Evolutionary conservation across 2,888 invertebrate species (phyloP), one percentile per base, ranked within the genome.

Genomic region (Cheilosia soror): DNA sequence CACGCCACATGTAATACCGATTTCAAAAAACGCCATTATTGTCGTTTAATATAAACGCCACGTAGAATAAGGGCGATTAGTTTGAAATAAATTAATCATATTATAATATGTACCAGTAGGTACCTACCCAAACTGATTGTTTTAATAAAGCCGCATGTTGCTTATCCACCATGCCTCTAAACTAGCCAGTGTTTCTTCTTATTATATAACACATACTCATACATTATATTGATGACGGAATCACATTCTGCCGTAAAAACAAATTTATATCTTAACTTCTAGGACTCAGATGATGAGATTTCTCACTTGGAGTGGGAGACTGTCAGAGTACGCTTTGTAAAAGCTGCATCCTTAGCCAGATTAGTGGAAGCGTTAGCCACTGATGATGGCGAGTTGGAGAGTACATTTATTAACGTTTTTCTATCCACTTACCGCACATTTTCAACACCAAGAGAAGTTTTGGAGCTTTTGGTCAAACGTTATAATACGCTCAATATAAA

Each of bases 221-320:
- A n/a, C n/a, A n/a, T n/a, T n/a, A 9, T 9, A 33, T 33, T 9
- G 9, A 33, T 9, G 33, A 33, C 33, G 9, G 33, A 11, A 11
- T 9, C 11, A 37, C 4, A 37, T 33, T 9, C 33, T 9, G 33
- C 3, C 37, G 4, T 37, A 11, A 37, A 37, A 9, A 60, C 66
- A 63, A 72, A 71, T 13, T 71, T 62, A 63, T 20, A 42, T 80
- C 49, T 55, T 57, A 37, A 15, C 51, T 81, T 93, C 93, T 87
- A 91, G 96, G 97, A 97, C 91, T 97, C 97, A 2, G 97, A 97
- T 90, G 97, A 97, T 93, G 97, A 97, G 93, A 97, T 98, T 89
- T 97, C 98, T 63, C 98, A 99, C 92, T 93, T 99, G 92, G 99
- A 99, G 95, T 99, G 99, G 99, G 98, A 99, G 93, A 98, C 98